phyloP scores from a whole-genome alignment of 2,797 vertebrate genomes.

The Scolopax bukidnonensis region DNA sequence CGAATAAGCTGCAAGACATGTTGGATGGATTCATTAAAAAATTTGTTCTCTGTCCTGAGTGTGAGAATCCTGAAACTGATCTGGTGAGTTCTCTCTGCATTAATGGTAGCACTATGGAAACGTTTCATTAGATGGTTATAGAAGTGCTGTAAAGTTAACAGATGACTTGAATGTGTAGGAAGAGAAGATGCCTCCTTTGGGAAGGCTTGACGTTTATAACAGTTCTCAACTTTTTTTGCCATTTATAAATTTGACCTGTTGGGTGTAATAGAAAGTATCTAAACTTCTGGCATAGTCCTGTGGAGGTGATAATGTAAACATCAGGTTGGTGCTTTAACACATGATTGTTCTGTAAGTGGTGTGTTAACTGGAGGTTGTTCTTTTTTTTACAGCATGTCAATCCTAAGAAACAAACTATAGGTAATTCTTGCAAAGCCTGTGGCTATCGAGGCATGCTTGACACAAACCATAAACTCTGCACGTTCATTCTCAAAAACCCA shows the following conservation, averaged over 20 bases:
- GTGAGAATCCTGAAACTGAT: conserved; percentile 99
- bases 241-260: accelerated
- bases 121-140: accelerated
- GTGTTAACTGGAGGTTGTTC: not conserved
- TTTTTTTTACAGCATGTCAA: conserved; percentile 90
- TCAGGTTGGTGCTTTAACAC: not conserved
- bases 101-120: accelerated
- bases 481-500: conserved; percentile 99
- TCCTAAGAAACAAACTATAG: conserved; percentile 99
- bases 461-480: conserved; percentile 99
- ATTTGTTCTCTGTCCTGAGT: conserved; percentile 99
- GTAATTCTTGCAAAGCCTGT: conserved; percentile 98
- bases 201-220: accelerated
- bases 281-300: accelerated
- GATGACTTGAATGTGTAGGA: accelerated
- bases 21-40: conserved; percentile 99
- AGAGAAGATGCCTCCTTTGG: accelerated
- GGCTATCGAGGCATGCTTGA: conserved; percentile 98
- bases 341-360: accelerated
- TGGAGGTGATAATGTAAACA: not conserved
- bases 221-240: not conserved
- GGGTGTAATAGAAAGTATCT: not conserved
- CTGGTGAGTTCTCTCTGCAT: conserved; percentile 82
- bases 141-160: not conserved
- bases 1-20: conserved; percentile 99